Conservation (phyloP, 2,797 vertebrate genomes). For the Paedocypris micromegethes region DNA sequence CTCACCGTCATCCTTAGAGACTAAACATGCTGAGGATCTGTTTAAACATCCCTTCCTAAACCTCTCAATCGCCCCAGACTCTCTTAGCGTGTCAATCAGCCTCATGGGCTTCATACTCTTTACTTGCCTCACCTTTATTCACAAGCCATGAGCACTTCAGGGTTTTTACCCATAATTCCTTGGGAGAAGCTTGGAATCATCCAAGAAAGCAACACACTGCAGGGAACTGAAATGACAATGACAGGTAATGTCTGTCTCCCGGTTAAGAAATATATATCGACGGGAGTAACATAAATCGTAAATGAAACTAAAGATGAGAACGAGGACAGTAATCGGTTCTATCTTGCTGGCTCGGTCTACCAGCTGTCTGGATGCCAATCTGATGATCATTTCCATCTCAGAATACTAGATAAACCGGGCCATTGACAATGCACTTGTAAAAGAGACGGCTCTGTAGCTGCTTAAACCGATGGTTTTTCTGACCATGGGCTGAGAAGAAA, state of each 20-base stretch:
- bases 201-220: slow-evolving; percentile 12
- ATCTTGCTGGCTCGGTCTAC: slow-evolving; percentile 9
- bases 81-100: slow-evolving; percentile 28
- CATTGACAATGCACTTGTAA: slow-evolving; percentile 12
- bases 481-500: slow-evolving; percentile 9
- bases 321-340: slow-evolving; percentile 25
- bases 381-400: slow-evolving; percentile 15
- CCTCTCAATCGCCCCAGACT: slow-evolving; percentile 7
- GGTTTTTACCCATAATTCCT: slow-evolving; percentile 16
- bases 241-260: slow-evolving; percentile 24
- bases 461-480: slow-evolving; percentile 13
- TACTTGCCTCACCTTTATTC: slow-evolving; percentile 22
- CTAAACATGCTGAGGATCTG: slow-evolving; percentile 28
- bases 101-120: slow-evolving; percentile 11
- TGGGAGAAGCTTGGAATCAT: slow-evolving; percentile 7
- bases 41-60: slow-evolving; percentile 35
- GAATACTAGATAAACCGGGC: slow-evolving; percentile 17
- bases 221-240: slow-evolving; percentile 14
- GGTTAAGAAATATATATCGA: slow-evolving; percentile 10
- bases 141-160: slow-evolving; percentile 8
- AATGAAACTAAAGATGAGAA: slow-evolving; percentile 16
- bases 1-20: slow-evolving; percentile 8
- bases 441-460: slow-evolving; percentile 13
- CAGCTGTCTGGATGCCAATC: slow-evolving; percentile 10
- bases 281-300: slow-evolving; percentile 18